These are phyloP conservation scores for Falcunculus frontatus DNA, from an alignment of 2,113 vertebrate genomes.

Conservation along the genomic window DNA sequence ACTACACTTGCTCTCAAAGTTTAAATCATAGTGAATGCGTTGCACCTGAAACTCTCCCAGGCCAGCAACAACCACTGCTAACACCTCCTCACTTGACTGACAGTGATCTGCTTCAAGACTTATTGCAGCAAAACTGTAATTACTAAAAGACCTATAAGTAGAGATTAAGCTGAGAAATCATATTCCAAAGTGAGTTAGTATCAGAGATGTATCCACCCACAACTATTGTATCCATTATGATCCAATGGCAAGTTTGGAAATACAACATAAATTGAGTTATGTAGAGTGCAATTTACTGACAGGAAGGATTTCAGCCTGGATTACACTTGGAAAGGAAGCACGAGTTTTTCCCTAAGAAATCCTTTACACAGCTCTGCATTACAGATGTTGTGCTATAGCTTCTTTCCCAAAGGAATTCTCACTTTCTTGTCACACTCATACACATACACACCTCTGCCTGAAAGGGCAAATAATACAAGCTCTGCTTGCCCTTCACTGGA, in stretches of 20 bases:
- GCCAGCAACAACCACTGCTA: neutral
- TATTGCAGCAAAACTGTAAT: neutral
- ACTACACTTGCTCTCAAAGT: neutral
- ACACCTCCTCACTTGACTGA: neutral
- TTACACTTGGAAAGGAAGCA: neutral
- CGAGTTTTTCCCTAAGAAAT: neutral
- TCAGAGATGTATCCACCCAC: neutral
- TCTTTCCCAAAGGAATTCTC: neutral
- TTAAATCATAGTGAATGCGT: neutral
- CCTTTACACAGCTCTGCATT: neutral
- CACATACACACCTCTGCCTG: neutral
- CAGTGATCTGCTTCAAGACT: neutral
- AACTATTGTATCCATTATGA: neutral
- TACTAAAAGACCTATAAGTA: neutral
- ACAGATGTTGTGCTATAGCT: neutral
- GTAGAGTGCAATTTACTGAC: neutral
- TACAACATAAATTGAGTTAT: neutral
- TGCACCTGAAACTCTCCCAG: neutral
- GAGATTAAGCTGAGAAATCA: neutral
- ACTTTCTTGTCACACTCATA: neutral
- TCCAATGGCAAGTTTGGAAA: neutral
- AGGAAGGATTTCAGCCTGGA: neutral
- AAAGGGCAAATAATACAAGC: neutral
- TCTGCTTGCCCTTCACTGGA: neutral
- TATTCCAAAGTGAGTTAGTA: neutral